These are phyloP conservation scores for Gavia stellata DNA, from an alignment of 2,113 vertebrate species.

Conservation along the genomic window DNA sequence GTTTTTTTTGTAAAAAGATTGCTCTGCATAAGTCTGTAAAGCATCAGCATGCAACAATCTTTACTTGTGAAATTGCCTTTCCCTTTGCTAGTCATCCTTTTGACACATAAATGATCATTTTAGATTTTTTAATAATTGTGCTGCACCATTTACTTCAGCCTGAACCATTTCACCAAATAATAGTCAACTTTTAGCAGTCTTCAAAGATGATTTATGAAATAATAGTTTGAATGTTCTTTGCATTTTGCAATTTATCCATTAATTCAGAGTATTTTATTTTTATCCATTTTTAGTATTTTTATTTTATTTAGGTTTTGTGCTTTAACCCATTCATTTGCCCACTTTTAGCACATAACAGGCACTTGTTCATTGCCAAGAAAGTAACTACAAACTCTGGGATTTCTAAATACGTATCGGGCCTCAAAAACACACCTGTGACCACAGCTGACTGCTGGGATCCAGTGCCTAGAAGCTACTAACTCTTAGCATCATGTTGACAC, in stretches of 20 bases:
- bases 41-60: not conserved
- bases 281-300: not conserved
- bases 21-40: slow-evolving; percentile 5
- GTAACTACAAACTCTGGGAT: not conserved
- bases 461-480: not conserved
- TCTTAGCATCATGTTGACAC: not conserved
- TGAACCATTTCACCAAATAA: slow-evolving; percentile 12
- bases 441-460: not conserved
- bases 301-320: not conserved
- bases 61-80: slow-evolving; percentile 8
- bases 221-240: not conserved
- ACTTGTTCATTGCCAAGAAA: not conserved
- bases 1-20: not conserved
- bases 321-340: not conserved
- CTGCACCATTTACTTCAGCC: slow-evolving; percentile 15
- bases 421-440: not conserved
- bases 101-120: slow-evolving; percentile 23
- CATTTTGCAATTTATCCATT: slow-evolving; percentile 13
- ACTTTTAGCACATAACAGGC: not conserved
- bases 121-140: slow-evolving; percentile 23
- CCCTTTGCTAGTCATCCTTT: not conserved
- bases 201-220: slow-evolving; percentile 23
- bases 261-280: not conserved
- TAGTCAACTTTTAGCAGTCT: not conserved
- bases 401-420: not conserved